Evolutionary conservation across 1,140 invertebrate genomes (phyloP), one percentile per base, ranked within the genome.

Genomic region (Anagrus nilaparvatae): DNA sequence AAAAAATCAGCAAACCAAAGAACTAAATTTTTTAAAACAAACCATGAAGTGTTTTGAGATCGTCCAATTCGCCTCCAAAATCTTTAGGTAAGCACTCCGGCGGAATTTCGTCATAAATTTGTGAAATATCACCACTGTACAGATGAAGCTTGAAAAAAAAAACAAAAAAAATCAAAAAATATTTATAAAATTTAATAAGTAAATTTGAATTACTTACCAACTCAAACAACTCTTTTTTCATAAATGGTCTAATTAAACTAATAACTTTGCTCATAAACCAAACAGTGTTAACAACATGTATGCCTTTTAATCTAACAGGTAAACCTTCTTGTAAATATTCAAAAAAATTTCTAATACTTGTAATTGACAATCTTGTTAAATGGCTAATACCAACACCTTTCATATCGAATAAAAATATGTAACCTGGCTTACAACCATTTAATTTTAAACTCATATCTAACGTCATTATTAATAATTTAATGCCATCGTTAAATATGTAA

Each of bases 391-490:
- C 60, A 12, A 75, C 72, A 0, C 73, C 74, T 46, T 69, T 58
- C 74, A 79, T 78, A 52, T 81, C 77, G 45, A 79, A 76, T 0
- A 81, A 54, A 49, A 79, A 74, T 18, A 79, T 65, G 25, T 75
- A 67, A 1, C 77, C 80, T 0, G 67, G 63, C 10, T 63, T 61
- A 5, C 72, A 72, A 8, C 75, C 75, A 0, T 71, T 53, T 27
- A 61, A 59, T 43, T 64, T 71, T 25, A 83, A 70, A 38, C 77
- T 70, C 2, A 73, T 71, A 52, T 84, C 81, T 9, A 79, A 71
- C 7, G 79, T 59, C 76, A 82, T 82, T 47, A 77, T 73, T 55
- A 82, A 75, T 2, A 79, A 67, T 60, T 81, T 82, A 12, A 82
- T 68, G 2, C 71, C 68, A 44, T 82, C 77, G 27, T 74, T 70